phyloP scores from a whole-genome alignment of 2,113 vertebrate species.

The Heloderma charlesbogerti region DNA sequence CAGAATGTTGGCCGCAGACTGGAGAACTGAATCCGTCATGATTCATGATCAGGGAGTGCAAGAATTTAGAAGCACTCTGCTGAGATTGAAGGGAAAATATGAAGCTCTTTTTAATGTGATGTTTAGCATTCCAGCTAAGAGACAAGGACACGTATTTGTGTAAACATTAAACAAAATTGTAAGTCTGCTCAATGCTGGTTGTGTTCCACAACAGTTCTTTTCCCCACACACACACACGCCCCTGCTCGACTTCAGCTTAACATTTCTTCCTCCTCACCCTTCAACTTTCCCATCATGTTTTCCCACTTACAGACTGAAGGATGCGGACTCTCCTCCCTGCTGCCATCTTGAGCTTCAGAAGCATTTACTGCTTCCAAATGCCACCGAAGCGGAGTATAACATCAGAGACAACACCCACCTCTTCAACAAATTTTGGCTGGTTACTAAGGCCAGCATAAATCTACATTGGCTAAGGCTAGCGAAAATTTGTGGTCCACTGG shows the following conservation, averaged over 20 bases:
- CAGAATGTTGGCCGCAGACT: slow-evolving; percentile 4
- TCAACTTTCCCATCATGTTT: background rate
- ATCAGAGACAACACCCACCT: no score
- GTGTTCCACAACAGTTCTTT: background rate
- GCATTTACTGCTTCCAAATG: background rate
- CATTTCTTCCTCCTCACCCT: background rate
- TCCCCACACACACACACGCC: background rate
- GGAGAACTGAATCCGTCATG: background rate
- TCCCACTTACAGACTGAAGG: background rate
- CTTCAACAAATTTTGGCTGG: background rate
- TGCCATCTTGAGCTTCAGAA: background rate
- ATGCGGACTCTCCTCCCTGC: no score
- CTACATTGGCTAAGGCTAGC: background rate
- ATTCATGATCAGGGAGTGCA: slow-evolving; percentile 5
- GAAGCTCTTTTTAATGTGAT: background rate
- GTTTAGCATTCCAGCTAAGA: slow-evolving; percentile 2
- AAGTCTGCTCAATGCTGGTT: background rate
- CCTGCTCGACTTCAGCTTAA: background rate
- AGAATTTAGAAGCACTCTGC: background rate
- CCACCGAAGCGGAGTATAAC: no score
- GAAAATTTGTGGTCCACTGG: background rate
- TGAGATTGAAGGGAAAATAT: background rate
- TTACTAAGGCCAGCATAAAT: background rate
- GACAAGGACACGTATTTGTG: slow-evolving; percentile 28
- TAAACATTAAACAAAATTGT: slow-evolving; percentile 21